Conservation (phyloP, 2,113 vertebrate species). For the Synchiropus splendidus region DNA sequence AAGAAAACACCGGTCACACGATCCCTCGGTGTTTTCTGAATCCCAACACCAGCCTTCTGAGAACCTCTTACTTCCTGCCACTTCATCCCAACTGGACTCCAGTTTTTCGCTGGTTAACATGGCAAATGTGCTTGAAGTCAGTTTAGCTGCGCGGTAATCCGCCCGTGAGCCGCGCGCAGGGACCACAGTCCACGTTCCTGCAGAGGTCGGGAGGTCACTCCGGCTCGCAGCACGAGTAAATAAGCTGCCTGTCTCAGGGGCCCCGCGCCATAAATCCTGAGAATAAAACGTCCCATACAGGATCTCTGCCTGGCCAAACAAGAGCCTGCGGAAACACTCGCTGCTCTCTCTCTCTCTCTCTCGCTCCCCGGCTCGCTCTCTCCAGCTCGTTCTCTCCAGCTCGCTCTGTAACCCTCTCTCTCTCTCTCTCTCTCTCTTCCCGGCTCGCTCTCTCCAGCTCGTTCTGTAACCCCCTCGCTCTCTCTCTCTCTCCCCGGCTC, state of each 20-base stretch:
- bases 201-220: slow-evolving; percentile 55
- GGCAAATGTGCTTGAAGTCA: slow-evolving; percentile 58
- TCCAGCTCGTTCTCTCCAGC: too few relatives aligned
- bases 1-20: too few relatives aligned
- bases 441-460: not conserved
- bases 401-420: too few relatives aligned
- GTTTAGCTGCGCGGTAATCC: slow-evolving; percentile 47
- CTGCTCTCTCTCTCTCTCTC: too few relatives aligned
- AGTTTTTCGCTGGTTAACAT: slow-evolving; percentile 44
- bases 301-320: slow-evolving; percentile 21
- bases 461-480: too few relatives aligned
- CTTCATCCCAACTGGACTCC: slow-evolving; percentile 41
- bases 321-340: slow-evolving; percentile 19
- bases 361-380: slow-evolving; percentile 14
- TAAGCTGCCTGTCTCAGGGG: slow-evolving; percentile 44
- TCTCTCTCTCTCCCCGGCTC: slow-evolving; percentile 17
- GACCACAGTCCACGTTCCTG: slow-evolving; percentile 35
- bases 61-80: too few relatives aligned
- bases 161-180: slow-evolving; percentile 37
- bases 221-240: slow-evolving; percentile 45
- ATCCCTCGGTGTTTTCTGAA: too few relatives aligned
- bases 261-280: slow-evolving; percentile 33
- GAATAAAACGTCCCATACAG: slow-evolving; percentile 39
- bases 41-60: too few relatives aligned
- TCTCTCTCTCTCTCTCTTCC: slow-evolving; percentile 10